Conservation (phyloP, 2,797 vertebrate species). For the Smutsia temminckii region DNA sequence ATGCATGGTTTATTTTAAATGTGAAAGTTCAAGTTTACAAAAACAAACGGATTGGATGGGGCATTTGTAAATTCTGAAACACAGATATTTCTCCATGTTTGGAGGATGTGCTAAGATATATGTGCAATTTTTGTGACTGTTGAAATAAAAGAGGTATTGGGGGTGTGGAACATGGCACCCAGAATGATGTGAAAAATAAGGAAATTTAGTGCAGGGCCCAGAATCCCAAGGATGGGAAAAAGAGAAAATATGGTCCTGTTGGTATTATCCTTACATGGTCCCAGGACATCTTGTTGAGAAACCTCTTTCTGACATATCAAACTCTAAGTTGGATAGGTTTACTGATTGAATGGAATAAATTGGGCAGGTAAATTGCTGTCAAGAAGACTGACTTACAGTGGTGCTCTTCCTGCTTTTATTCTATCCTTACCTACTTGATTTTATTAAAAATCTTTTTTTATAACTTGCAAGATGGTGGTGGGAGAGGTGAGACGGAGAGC, state of each 20-base stretch:
- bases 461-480: no score
- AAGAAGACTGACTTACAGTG: neutral
- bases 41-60: constrained; percentile 65
- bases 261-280: neutral
- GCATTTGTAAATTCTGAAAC: constrained; percentile 57
- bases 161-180: neutral
- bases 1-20: constrained; percentile 72
- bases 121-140: constrained; percentile 45
- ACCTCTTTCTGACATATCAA: neutral
- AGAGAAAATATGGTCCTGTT: neutral
- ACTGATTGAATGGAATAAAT: neutral
- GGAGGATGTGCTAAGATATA: constrained; percentile 52
- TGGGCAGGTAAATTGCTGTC: neutral
- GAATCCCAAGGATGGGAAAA: neutral
- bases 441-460: neutral
- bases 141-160: constrained; percentile 55
- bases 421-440: neutral
- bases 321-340: neutral
- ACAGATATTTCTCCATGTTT: constrained; percentile 63
- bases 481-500: no score
- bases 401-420: neutral
- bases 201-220: neutral
- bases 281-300: neutral
- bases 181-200: constrained; percentile 46
- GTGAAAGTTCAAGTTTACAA: constrained; percentile 69